Conservation (phyloP, 2,888 invertebrate species). For the Lysandra coridon region DNA sequence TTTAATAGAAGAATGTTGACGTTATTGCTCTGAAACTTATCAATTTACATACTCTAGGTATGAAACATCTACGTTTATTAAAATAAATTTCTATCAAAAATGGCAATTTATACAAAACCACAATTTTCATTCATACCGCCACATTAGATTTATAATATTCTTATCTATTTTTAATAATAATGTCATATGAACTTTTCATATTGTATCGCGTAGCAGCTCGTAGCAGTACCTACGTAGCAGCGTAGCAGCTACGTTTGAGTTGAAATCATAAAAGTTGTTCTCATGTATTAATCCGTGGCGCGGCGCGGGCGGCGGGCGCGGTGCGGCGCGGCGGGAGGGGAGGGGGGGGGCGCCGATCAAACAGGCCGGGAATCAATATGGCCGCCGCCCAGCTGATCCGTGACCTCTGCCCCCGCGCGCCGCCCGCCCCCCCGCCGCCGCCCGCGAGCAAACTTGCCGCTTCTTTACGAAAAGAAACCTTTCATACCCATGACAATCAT, state of each 20-base stretch:
- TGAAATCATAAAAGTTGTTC: conserved; percentile 80
- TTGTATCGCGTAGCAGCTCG: background rate
- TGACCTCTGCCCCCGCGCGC: conserved; percentile 70
- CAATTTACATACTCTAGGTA: too few relatives aligned
- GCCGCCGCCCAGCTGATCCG: conserved; percentile 80
- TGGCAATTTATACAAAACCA: background rate
- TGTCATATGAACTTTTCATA: background rate
- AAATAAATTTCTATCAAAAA: background rate
- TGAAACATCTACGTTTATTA: background rate
- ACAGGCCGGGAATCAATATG: conserved; percentile 80
- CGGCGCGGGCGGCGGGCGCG: conserved; percentile 62
- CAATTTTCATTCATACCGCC: background rate
- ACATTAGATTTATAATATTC: background rate
- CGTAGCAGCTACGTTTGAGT: conserved; percentile 62
- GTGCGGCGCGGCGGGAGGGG: conserved; percentile 46
- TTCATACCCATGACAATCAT: conserved; percentile 34
- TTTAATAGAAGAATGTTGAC: background rate
- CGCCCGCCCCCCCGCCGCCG: conserved; percentile 40
- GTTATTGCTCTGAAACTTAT: too few relatives aligned
- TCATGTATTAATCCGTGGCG: conserved; percentile 74
- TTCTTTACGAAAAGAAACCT: conserved; percentile 55
- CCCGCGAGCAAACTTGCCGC: conserved; percentile 59
- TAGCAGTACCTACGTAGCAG: conserved; percentile 30
- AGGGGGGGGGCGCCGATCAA: conserved; percentile 74
- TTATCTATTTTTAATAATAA: background rate